Percentiles rank a stretch among this genome's conserved stretches.
Evolutionary conservation across 2,888 invertebrate species (phyloP).

Genomic region (Sarcophaga subvicina): DNA sequence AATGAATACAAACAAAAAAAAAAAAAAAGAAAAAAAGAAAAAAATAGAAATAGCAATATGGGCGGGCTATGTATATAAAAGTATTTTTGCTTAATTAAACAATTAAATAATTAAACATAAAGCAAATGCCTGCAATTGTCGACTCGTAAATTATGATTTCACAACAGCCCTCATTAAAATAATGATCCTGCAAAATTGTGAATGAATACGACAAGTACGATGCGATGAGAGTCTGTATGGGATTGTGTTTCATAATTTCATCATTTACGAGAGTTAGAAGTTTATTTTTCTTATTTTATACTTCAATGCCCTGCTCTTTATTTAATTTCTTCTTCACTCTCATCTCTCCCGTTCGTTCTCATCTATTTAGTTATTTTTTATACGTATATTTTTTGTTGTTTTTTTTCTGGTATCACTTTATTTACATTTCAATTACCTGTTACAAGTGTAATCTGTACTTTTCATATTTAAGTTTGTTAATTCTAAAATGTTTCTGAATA

Average conservation of each 20-base stretch:
- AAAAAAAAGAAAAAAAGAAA: too few relatives aligned
- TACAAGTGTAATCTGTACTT: slow-evolving; percentile 60
- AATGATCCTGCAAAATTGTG: slow-evolving; percentile 13
- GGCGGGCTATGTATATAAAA: neutral
- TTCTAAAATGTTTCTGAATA: slow-evolving; percentile 45
- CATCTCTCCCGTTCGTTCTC: too few relatives aligned
- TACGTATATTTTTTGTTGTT: neutral
- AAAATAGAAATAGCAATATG: neutral
- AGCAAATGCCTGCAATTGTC: slow-evolving; percentile 31
- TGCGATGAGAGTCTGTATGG: neutral
- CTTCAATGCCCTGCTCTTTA: neutral
- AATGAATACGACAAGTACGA: neutral
- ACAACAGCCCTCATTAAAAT: slow-evolving; percentile 42
- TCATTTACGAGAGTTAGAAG: neutral
- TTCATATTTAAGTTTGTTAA: slow-evolving; percentile 64
- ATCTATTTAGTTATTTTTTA: neutral
- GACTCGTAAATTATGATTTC: slow-evolving; percentile 18
- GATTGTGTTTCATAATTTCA: slow-evolving; percentile 2
- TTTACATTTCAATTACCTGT: slow-evolving; percentile 63
- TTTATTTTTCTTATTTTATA: slow-evolving; percentile 11
- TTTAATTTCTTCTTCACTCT: neutral
- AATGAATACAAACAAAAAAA: too few relatives aligned
- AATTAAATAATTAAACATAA: slow-evolving; percentile 46
- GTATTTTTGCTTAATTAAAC: slow-evolving; percentile 52
- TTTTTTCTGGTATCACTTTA: slow-evolving; percentile 4